Base-by-base conservation (phyloP, 2,888 invertebrate genomes). In the Saturnia pavonia region DNA sequence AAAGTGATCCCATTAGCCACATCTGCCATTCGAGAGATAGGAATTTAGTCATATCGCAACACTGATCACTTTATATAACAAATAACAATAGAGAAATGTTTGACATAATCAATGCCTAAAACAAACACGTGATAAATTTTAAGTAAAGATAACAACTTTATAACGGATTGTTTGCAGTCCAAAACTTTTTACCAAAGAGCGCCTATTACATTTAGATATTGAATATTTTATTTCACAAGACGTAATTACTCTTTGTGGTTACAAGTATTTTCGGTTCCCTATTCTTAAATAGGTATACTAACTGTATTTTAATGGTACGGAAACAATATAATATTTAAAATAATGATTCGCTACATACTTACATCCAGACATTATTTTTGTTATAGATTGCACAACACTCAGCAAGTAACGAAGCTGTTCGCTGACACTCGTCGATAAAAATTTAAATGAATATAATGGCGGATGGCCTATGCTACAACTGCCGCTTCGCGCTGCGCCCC, bases 331-430 rank as follows among this genome's bases (percentile, higher is more conserved):
- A 25, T 25, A 25, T 25, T n/a, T 9, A 25, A 57, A 57, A 22
- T 34, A 34, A 34, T 60, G 27, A 3, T 27, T 60, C 22, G 1
- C 25, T 60, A 60, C n/a, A n/a, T n/a, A n/a, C 57, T 60, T 60
- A 60, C 57, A 60, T 60, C 57, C 57, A 27, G 57, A 60, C 57
- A 60, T 60, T 60, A 14, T 27, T 60, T 60, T 27, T 60, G 27
- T 27, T 60, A 57, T 25, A 60, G 57, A 60, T 60, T 60, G 25
- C 14, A 60, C 57, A 60, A 60, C 27, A 60, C 57, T 1, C 57
- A 60, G 57, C 12, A 60, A 57, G 27, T 27, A 60, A 60, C 57
- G 27, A 60, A 25, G 27, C 25, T 60, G 27, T 27, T 54, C 14
- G 14, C 57, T 27, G 27, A 27, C 27, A 60, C 57, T 25, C 27